Evolutionary conservation across 2,113 vertebrate species (phyloP), one percentile per base, ranked within the genome.

Genomic region (Myrmecophaga tridactyla): DNA sequence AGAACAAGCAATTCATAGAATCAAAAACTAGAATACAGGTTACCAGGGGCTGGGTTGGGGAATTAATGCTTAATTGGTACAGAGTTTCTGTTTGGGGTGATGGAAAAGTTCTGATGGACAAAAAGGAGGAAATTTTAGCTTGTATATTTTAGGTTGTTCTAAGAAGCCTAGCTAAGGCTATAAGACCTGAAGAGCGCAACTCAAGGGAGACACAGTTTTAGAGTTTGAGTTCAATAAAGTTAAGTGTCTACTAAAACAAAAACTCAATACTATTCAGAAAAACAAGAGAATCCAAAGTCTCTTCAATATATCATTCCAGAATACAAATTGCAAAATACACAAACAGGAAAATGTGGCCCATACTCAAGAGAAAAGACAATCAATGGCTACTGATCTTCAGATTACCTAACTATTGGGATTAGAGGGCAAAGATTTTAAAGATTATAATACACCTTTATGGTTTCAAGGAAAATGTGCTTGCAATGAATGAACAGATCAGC

Each of bases 381-480:
- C 11, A 1, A 5, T 17, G 62, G 53, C 41, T 39, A 69, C 39
- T 29, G 14, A 84, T 36, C 48, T 78, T 15, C 60, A 73, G 62
- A 67, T 56, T 39, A 39, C 20, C 58, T 31, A 48, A 34, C 69
- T 21, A 1, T 11, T 89, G 58, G 75, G 46, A 90, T 82, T 94
- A 62, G 67, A 84, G 92, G 43, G 92, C 81, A 91, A 83, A 83
- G 39, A 77, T 81, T 70, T 43, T 75, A 80, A 84, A 58, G 48
- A 23, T 34, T 81, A 39, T 31, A 76, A 48, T 3, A 60, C n/a
- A 36, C n/a, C 12, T 20, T 87, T 67, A 81, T 53, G n/a, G 70
- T 84, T 3, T 56, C 73, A 90, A 86, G 36, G 17, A 82, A 94
- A 81, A 90, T 39, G 48, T 1, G 11, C 29, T 86, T n/a, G 7